These are phyloP conservation scores for Chloroceryle inda DNA, from an alignment of 2,797 vertebrate species.

Conservation along the genomic window DNA sequence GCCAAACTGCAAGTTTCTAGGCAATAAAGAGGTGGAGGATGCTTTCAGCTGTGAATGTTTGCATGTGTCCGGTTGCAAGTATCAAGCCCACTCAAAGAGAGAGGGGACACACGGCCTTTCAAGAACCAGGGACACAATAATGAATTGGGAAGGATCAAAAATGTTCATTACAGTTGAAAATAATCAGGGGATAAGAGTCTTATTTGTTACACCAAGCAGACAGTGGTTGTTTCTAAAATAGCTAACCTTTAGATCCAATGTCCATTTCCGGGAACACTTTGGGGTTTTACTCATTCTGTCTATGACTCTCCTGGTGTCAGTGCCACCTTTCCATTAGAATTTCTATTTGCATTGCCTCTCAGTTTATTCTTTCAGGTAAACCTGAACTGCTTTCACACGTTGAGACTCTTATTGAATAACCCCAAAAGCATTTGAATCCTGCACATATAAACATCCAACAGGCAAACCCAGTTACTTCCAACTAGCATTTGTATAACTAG, in stretches of 20 bases:
- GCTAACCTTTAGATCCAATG: not conserved
- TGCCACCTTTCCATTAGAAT: not conserved
- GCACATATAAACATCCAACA: not conserved
- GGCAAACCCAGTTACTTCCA: conserved; percentile 13
- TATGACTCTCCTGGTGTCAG: not conserved
- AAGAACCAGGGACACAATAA: not conserved
- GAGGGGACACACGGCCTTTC: fast-evolving
- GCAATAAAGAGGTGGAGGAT: not conserved
- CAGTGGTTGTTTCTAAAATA: not conserved
- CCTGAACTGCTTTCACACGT: not conserved
- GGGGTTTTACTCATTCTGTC: not conserved
- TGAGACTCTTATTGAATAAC: not conserved
- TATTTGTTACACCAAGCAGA: not conserved
- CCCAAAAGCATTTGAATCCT: conserved; percentile 7
- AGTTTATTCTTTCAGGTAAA: not conserved
- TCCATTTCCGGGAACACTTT: not conserved
- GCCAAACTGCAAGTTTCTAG: not conserved
- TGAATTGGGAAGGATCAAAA: not conserved
- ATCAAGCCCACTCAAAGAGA: not conserved
- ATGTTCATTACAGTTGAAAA: not conserved
- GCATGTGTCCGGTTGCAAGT: not conserved
- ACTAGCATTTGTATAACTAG: not conserved
- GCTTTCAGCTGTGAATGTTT: not conserved
- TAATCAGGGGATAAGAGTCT: not conserved
- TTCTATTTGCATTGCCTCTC: not conserved